phyloP scores from a whole-genome alignment of 1,140 invertebrate species.

The Drosophila ananassae region DNA sequence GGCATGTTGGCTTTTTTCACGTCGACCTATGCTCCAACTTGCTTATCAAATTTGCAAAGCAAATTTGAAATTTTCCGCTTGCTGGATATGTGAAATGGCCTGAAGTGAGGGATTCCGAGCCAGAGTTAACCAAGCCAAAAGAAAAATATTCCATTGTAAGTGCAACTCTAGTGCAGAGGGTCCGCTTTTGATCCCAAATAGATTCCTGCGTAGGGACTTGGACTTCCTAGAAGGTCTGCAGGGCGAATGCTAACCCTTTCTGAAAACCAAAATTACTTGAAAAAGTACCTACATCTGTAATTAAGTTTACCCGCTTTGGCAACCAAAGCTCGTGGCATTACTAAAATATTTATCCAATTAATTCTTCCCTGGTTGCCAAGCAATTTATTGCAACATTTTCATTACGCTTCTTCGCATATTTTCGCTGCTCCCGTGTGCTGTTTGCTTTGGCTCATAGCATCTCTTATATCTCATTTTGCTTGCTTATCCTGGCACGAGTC shows the following conservation, averaged over 20 bases:
- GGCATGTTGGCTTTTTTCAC: slow-evolving; percentile 20
- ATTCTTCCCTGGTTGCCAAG: slow-evolving; percentile 67
- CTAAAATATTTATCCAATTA: slow-evolving; percentile 78
- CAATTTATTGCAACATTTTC: slow-evolving; percentile 78
- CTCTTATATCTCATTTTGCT: slow-evolving; percentile 56
- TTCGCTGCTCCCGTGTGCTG: slow-evolving; percentile 33
- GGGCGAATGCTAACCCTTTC: neutral
- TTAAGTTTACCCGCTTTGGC: slow-evolving; percentile 56
- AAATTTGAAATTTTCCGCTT: slow-evolving; percentile 39
- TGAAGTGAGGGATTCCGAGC: neutral
- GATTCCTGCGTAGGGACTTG: neutral
- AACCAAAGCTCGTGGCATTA: slow-evolving; percentile 51
- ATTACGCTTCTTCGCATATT: slow-evolving; percentile 54
- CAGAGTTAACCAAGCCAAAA: slow-evolving; percentile 1
- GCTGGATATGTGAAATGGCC: slow-evolving; percentile 19
- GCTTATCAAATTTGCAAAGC: slow-evolving; percentile 48
- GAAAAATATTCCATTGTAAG: slow-evolving; percentile 30
- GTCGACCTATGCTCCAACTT: slow-evolving; percentile 11
- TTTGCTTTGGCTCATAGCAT: slow-evolving; percentile 55
- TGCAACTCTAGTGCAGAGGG: slow-evolving; percentile 4
- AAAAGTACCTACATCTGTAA: slow-evolving; percentile 24
- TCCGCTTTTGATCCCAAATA: neutral
- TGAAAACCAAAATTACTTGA: neutral
- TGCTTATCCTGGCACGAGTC: slow-evolving; percentile 44
- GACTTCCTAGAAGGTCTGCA: too few relatives aligned